A percentile compares a stretch with the other conserved stretches of the same genome.
Evolutionary conservation across 2,888 invertebrate species (phyloP).

Genomic region (Drosophila hamatofila): DNA sequence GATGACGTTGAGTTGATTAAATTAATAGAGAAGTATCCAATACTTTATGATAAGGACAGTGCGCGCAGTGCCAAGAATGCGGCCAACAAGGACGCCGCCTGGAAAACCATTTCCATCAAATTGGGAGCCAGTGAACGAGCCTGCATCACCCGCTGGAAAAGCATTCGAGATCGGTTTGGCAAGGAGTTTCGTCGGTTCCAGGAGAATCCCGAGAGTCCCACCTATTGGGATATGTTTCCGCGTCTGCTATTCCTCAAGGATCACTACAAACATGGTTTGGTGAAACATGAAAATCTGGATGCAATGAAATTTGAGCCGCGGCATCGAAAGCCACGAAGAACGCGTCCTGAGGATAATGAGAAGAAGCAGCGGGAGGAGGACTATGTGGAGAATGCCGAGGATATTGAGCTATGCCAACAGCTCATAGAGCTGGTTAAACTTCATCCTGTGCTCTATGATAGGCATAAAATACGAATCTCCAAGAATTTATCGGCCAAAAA

Average conservation of each 20-base stretch:
- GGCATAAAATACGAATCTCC: constrained; percentile 79
- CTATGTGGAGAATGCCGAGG: constrained; percentile 54
- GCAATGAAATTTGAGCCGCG: constrained; percentile 73
- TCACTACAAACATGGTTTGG: constrained; percentile 82
- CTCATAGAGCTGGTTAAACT: constrained; percentile 77
- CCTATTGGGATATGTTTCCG: constrained; percentile 82
- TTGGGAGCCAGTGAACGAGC: constrained; percentile 80
- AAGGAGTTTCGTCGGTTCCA: constrained; percentile 80
- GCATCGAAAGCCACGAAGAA: constrained; percentile 43
- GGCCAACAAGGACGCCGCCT: constrained; percentile 76
- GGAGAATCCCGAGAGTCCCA: constrained; percentile 72
- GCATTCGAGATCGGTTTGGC: constrained; percentile 81
- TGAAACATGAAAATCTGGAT: constrained; percentile 66
- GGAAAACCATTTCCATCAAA: constrained; percentile 71
- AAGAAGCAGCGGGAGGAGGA: constrained; percentile 41
- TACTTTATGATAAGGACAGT: constrained; percentile 78
- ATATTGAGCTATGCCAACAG: constrained; percentile 69
- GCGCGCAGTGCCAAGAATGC: constrained; percentile 73
- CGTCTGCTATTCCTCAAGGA: constrained; percentile 77
- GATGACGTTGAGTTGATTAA: constrained; percentile 74
- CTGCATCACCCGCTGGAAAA: constrained; percentile 83
- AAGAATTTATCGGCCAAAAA: constrained; percentile 81
- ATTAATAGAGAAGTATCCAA: constrained; percentile 74
- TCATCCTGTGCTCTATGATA: constrained; percentile 79
- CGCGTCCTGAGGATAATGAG: constrained; percentile 32